Conservation (phyloP, 2,113 vertebrate genomes). For the Urocynchramus pylzowi region DNA sequence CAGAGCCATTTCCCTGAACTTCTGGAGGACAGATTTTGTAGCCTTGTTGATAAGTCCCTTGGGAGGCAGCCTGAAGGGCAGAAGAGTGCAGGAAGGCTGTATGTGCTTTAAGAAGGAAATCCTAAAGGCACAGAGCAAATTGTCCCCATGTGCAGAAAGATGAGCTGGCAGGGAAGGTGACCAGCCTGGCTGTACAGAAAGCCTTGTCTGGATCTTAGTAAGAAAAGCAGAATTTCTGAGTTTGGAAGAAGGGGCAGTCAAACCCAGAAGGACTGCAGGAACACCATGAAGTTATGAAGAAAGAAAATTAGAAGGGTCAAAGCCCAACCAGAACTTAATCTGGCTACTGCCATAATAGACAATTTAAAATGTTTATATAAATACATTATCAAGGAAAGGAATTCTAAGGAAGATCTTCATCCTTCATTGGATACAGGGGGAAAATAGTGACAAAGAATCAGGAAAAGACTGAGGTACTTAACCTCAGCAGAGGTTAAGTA, state of each 20-base stretch:
- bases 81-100: background rate
- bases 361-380: background rate
- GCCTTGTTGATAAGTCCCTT: background rate
- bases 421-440: background rate
- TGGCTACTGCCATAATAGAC: background rate
- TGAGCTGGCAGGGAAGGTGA: background rate
- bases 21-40: background rate
- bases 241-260: background rate
- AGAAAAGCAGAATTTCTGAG: background rate
- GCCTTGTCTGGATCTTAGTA: background rate
- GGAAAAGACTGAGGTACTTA: background rate
- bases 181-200: background rate
- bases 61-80: background rate
- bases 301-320: background rate
- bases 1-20: background rate
- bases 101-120: background rate
- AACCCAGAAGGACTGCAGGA: accelerated
- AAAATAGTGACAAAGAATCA: background rate
- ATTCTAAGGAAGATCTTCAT: background rate
- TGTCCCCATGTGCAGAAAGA: background rate
- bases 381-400: background rate
- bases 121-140: background rate
- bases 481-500: too few species aligned
- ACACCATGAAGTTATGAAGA: background rate
- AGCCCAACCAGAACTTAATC: background rate